phyloP scores from a whole-genome alignment of 1,140 invertebrate genomes.

The Monomorium pharaonis region DNA sequence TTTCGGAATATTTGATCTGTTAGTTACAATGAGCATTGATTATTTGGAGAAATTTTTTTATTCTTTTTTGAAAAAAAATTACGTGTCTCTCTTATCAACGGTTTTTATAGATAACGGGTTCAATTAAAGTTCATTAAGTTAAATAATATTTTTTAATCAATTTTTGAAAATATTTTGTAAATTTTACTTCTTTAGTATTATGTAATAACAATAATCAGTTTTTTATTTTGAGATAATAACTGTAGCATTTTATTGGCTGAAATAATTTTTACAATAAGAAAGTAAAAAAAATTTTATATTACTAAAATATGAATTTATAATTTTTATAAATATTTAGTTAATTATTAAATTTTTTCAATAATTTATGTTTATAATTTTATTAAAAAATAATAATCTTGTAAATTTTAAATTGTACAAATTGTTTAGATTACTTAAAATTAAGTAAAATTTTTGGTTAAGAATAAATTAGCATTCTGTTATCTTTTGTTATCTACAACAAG shows the following conservation, averaged over 20 bases:
- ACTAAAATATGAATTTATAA: background rate
- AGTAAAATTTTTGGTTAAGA: background rate
- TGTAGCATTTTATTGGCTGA: background rate
- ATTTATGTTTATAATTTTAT: conserved; percentile 1
- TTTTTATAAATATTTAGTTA: background rate
- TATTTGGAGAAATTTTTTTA: background rate
- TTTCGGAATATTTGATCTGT: conserved; percentile 2
- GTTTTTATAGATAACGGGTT: background rate
- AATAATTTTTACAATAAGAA: conserved; percentile 4
- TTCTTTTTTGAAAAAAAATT: background rate
- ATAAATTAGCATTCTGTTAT: background rate
- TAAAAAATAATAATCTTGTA: background rate
- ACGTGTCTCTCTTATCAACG: background rate
- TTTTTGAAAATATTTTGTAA: background rate
- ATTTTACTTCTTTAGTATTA: background rate
- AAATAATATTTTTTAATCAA: background rate
- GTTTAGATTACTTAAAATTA: background rate
- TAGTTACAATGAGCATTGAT: background rate
- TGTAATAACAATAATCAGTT: background rate
- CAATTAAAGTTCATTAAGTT: background rate
- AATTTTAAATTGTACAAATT: background rate
- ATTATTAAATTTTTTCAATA: background rate
- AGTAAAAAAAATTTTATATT: background rate
- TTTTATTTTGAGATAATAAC: background rate
- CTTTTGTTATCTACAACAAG: background rate